phyloP scores from a whole-genome alignment of 30 jellyfish, hydroid and myxozoan genomes.

The Aurelia sp. region DNA sequence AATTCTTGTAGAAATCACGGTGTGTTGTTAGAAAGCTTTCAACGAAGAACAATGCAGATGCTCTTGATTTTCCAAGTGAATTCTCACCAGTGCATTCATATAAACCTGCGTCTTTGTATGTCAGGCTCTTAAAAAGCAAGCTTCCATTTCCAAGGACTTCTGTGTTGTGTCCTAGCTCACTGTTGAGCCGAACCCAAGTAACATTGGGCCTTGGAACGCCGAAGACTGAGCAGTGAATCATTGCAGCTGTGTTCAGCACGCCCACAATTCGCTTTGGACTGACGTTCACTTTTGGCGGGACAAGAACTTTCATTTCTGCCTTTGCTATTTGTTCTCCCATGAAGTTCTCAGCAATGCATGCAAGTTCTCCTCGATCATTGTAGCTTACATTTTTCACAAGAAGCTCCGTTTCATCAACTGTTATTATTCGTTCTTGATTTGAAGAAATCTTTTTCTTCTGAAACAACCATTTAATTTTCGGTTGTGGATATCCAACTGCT shows the following conservation, averaged over 20 bases:
- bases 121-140: conserved; percentile 18
- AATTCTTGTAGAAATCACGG: not conserved
- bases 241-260: not conserved
- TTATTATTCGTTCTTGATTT: not conserved
- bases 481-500: conserved; percentile 43
- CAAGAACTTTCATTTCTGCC: conserved; percentile 31
- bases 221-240: conserved; percentile 40
- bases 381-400: not conserved
- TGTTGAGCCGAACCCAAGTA: conserved; percentile 54
- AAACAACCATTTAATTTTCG: conserved; percentile 20
- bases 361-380: conserved; percentile 19
- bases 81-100: conserved; percentile 70
- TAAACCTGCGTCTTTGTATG: conserved; percentile 38
- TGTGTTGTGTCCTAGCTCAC: not conserved
- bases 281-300: conserved; percentile 31
- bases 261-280: conserved; percentile 12
- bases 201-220: conserved; percentile 66
- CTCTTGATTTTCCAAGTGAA: conserved; percentile 26
- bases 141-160: conserved; percentile 1
- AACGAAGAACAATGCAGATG: conserved; percentile 28
- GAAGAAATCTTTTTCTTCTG: not conserved
- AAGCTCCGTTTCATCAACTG: conserved; percentile 17
- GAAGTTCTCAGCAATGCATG: conserved; percentile 35
- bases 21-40: not conserved
- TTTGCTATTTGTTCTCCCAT: conserved; percentile 41